Evolutionary conservation across 2,888 invertebrate species (phyloP), one percentile per base, ranked within the genome.

Genomic region (Monochamus alternatus): DNA sequence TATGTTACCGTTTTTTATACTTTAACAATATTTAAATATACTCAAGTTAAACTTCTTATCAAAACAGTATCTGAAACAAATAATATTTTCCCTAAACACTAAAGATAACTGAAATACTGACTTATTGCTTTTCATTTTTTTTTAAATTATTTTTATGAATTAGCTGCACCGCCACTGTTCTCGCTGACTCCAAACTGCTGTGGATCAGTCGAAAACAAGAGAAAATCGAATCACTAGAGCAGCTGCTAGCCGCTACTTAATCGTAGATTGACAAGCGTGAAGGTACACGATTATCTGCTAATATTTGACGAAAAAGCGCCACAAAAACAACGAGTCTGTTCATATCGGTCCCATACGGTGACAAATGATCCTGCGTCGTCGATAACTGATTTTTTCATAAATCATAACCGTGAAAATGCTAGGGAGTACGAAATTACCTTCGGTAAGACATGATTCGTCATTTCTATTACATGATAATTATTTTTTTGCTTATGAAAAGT

Each of bases 231-330:
- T 83, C 82, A 83, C 83, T 80, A 84, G 81, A 81, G 80, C 83
- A 82, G 83, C 82, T 79, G 80, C 78, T 76, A 74, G 77, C 64
- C 71, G 76, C 78, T 81, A 80, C 80, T 82, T 84, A 85, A 85
- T 84, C 85, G 82, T 72, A 74, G 84, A 86, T 84, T 84, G 85
- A 86, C 85, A 84, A 71, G 75, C 85, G 81, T 85, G 83, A 86
- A 86, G 83, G 81, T 81, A 77, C 79, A 80, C 83, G 84, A 85
- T 85, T 85, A 85, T 82, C 82, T 79, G 79, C 77, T 81, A 75
- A 83, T 77, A 81, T 81, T 81, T 77, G 78, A 79, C 74, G 78
- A 81, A 81, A 77, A 81, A 80, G 14, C 69, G 43, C 47, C 44
- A 58, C 22, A 69, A 47, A 44, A 51, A 69, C 60, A 31, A 62